Evolutionary conservation across 2,888 invertebrate species (phyloP).

Genomic region (Agrochola macilenta): DNA sequence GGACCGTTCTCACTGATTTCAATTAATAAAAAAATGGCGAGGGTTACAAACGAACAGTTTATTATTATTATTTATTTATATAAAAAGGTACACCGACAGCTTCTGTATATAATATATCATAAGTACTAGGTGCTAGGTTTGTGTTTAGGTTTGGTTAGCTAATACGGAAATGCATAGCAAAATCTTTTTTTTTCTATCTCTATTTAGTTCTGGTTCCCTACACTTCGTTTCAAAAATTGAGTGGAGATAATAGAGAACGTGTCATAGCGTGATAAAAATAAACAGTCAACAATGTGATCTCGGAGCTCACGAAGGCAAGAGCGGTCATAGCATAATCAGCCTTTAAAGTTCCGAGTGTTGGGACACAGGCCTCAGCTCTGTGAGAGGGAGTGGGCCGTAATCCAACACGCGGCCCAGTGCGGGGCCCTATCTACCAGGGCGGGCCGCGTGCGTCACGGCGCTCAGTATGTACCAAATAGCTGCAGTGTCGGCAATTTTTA

Average conservation of each 20-base stretch:
- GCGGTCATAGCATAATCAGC: no score
- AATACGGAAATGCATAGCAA: neutral
- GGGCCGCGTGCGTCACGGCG: no score
- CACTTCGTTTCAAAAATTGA: no score
- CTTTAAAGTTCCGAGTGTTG: no score
- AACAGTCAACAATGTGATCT: neutral
- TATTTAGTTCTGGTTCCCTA: neutral
- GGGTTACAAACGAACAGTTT: neutral
- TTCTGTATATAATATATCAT: no score
- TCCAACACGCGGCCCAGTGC: no score
- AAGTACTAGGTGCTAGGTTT: neutral
- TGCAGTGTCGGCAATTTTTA: neutral
- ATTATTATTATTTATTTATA: no score
- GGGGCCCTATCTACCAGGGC: no score
- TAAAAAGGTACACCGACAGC: no score
- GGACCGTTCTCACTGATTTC: conserved; percentile 17
- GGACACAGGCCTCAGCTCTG: no score
- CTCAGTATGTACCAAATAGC: neutral
- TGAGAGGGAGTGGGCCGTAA: no score
- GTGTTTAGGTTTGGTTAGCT: neutral
- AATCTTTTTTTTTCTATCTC: neutral
- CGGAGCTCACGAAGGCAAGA: no score
- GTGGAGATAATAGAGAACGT: neutral
- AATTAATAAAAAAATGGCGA: neutral
- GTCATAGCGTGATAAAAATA: neutral